phyloP scores from a whole-genome alignment of 2,888 invertebrate species.

The Mythimna albipuncta region DNA sequence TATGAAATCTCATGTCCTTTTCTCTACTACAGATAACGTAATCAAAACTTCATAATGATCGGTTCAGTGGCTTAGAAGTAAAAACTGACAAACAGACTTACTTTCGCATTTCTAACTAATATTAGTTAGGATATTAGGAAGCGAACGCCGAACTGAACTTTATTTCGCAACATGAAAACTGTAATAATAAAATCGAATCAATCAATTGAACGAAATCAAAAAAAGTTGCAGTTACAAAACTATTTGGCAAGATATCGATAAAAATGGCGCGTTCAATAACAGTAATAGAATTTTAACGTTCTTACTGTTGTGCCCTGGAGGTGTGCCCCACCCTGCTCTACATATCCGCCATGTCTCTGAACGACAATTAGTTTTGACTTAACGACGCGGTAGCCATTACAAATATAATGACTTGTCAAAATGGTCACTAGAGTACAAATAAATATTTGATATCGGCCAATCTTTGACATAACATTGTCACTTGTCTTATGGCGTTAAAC shows the following conservation, averaged over 20 bases:
- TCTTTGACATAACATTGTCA: slow-evolving; percentile 11
- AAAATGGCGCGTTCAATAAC: slow-evolving; percentile 16
- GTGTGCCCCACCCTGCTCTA: slow-evolving; percentile 36
- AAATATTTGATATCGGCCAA: slow-evolving; percentile 22
- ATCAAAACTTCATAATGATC: too few species aligned
- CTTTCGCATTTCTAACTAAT: too few species aligned
- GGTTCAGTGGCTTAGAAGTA: neutral
- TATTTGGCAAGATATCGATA: slow-evolving; percentile 16
- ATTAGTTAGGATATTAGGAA: too few species aligned
- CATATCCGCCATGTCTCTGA: slow-evolving; percentile 23
- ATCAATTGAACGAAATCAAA: slow-evolving; percentile 9
- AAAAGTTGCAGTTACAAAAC: slow-evolving; percentile 13
- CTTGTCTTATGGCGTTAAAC: neutral
- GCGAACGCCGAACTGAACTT: too few species aligned
- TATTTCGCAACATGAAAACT: neutral
- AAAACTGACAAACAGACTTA: neutral
- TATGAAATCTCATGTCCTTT: too few species aligned
- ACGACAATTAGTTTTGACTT: slow-evolving; percentile 24
- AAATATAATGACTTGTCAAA: slow-evolving; percentile 33
- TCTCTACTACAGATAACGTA: too few species aligned
- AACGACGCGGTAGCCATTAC: slow-evolving; percentile 25
- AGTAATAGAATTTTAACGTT: slow-evolving; percentile 28
- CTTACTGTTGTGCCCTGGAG: slow-evolving; percentile 37
- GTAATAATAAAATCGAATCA: slow-evolving; percentile 11
- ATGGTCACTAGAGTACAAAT: slow-evolving; percentile 31